These are phyloP conservation scores for Anarhynchus alexandrinus DNA, from an alignment of 2,113 vertebrate species.

Conservation along the genomic window DNA sequence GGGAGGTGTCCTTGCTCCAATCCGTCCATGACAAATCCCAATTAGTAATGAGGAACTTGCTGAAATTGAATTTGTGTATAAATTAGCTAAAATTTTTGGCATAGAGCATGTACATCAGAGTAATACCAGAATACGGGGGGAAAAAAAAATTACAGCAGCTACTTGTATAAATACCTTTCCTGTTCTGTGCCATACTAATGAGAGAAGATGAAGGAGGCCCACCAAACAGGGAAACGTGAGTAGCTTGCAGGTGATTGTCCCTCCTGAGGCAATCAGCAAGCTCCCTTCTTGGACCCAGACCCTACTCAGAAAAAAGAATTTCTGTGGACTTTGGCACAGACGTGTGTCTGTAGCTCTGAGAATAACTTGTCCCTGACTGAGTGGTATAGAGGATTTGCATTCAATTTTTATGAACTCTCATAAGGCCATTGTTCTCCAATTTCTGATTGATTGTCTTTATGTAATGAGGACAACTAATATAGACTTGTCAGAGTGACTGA, in stretches of 20 bases:
- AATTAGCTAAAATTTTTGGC: neutral
- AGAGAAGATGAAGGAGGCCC: neutral
- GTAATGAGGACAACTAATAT: conserved; percentile 44
- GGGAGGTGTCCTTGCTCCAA: neutral
- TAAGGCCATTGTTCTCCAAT: conserved; percentile 43
- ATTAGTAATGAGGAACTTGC: neutral
- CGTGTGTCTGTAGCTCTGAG: neutral
- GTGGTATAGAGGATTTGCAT: neutral
- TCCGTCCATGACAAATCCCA: neutral
- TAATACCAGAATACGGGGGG: neutral
- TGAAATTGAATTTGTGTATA: neutral
- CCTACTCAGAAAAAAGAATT: neutral
- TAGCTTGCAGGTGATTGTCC: neutral
- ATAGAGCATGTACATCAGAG: neutral
- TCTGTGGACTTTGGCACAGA: neutral
- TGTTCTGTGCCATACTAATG: neutral
- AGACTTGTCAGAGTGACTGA: conserved; percentile 24
- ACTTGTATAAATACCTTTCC: neutral
- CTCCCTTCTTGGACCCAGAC: neutral
- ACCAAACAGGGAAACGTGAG: neutral
- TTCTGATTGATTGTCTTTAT: conserved; percentile 62
- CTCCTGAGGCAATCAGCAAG: neutral
- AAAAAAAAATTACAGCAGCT: neutral
- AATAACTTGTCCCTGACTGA: neutral
- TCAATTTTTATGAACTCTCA: conserved; percentile 45